These are phyloP conservation scores for Poeciliopsis occidentalis DNA, from an alignment of 2,113 vertebrate genomes.

Conservation along the genomic window DNA sequence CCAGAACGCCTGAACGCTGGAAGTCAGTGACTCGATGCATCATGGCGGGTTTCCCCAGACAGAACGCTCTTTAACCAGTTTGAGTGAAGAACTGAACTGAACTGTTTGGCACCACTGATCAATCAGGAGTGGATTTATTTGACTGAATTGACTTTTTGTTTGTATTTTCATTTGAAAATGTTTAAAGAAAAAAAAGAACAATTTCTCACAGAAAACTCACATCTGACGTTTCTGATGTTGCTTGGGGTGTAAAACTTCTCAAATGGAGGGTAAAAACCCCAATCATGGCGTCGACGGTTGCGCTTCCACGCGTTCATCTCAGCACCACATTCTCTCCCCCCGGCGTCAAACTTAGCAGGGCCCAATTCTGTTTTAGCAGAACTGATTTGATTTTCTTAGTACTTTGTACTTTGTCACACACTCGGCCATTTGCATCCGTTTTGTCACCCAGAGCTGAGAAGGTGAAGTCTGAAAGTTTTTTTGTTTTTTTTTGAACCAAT, in stretches of 20 bases:
- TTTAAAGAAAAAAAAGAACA: background rate
- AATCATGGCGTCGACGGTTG: background rate
- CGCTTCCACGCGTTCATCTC: conserved; percentile 12
- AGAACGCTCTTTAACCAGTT: too few species aligned
- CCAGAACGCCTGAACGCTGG: too few species aligned
- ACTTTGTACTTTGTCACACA: background rate
- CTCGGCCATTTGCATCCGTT: background rate
- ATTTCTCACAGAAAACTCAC: conserved; percentile 15
- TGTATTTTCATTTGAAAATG: background rate
- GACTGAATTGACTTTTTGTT: too few species aligned
- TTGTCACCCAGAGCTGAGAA: background rate
- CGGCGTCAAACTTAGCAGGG: conserved; percentile 13
- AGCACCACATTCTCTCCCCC: background rate
- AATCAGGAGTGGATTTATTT: too few species aligned
- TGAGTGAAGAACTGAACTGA: too few species aligned
- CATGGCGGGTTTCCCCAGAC: too few species aligned
- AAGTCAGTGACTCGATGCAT: too few species aligned
- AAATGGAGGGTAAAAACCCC: conserved; percentile 1
- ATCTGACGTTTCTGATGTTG: background rate
- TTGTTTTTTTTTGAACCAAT: too few species aligned
- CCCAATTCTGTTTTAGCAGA: conserved; percentile 29
- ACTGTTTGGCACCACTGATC: too few species aligned
- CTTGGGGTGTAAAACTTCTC: conserved; percentile 17
- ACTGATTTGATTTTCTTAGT: conserved; percentile 45
- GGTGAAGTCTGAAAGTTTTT: background rate